These are phyloP conservation scores for Apotomis capreana DNA, from an alignment of 2,888 invertebrate genomes.

Conservation along the genomic window DNA sequence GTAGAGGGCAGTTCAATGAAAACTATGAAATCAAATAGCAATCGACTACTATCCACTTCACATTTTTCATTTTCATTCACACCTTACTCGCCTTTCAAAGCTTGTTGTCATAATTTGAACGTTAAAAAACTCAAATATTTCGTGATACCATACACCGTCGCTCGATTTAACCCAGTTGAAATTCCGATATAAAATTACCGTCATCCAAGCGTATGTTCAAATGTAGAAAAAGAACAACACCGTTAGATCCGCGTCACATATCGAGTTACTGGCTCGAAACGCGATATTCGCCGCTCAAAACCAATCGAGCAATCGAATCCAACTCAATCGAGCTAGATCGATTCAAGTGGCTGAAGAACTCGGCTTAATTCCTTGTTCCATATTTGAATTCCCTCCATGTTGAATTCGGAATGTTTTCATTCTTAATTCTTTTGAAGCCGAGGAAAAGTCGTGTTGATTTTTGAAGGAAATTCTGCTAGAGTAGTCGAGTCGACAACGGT, in stretches of 20 bases:
- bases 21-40: no score
- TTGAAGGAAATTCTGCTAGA: conserved; percentile 22
- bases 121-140: no score
- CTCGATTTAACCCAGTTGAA: no score
- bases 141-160: no score
- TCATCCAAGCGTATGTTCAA: not conserved
- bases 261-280: conserved; percentile 57
- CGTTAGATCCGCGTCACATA: conserved; percentile 57
- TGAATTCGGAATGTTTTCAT: conserved; percentile 36
- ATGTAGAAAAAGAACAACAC: conserved; percentile 46
- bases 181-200: not conserved
- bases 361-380: conserved; percentile 37
- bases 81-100: no score
- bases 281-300: conserved; percentile 50
- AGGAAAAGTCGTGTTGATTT: conserved; percentile 36
- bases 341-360: conserved; percentile 46
- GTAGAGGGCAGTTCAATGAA: no score
- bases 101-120: no score
- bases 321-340: conserved; percentile 63
- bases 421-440: conserved; percentile 36
- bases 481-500: conserved; percentile 19
- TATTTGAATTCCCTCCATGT: conserved; percentile 35
- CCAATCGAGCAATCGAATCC: conserved; percentile 59
- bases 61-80: no score
- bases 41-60: no score